phyloP scores from a whole-genome alignment of 2,888 invertebrate genomes.

The Synanthedon formicaeformis region DNA sequence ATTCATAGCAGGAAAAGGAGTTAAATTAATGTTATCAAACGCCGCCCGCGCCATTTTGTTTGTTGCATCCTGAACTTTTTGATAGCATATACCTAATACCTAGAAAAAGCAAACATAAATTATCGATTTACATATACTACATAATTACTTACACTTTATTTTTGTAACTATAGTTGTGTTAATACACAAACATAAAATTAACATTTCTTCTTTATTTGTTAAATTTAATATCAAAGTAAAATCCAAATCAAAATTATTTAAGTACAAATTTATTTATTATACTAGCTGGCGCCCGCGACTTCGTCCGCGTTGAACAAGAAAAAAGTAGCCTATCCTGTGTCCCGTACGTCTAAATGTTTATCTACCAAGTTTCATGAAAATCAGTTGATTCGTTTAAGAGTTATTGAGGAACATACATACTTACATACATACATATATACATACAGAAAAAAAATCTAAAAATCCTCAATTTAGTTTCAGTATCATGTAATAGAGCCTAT shows the following conservation, averaged over 20 bases:
- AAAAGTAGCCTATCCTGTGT: no score
- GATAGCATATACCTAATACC: background rate
- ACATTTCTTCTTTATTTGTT: background rate
- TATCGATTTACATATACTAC: background rate
- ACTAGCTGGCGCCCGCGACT: no score
- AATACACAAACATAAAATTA: background rate
- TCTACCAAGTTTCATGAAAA: no score
- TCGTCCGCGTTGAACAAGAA: no score
- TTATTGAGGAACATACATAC: no score
- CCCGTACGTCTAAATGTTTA: no score
- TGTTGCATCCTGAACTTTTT: constrained; percentile 5
- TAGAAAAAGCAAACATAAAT: background rate
- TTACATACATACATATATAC: no score
- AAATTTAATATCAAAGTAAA: background rate
- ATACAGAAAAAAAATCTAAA: no score
- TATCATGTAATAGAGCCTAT: no score
- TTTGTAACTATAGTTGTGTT: background rate
- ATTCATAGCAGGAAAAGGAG: constrained; percentile 63
- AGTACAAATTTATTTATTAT: no score
- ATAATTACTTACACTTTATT: background rate
- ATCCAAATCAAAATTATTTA: background rate
- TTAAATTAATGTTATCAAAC: constrained; percentile 56
- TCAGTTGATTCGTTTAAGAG: no score
- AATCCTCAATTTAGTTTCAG: no score
- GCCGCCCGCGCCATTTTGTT: constrained; percentile 33